These are phyloP conservation scores for Prionace glauca DNA, from an alignment of 2,797 vertebrate species.

Conservation along the genomic window DNA sequence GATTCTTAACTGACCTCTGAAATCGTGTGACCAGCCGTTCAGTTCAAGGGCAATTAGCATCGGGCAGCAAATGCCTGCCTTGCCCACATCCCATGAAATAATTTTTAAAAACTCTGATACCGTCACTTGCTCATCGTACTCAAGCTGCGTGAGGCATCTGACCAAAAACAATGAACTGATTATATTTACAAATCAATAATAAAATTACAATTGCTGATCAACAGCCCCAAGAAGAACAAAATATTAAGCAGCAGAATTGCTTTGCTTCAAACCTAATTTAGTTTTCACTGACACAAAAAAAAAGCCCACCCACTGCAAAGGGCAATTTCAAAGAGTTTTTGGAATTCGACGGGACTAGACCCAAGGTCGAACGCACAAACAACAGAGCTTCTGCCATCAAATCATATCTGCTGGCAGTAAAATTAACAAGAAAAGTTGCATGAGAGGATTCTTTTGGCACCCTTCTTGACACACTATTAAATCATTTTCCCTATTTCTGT, in stretches of 20 bases:
- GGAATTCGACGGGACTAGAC: background rate
- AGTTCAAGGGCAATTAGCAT: too few relatives aligned
- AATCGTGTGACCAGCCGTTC: too few relatives aligned
- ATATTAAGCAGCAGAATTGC: background rate
- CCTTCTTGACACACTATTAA: background rate
- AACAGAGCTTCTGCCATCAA: background rate
- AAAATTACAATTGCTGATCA: background rate
- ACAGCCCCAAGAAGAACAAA: background rate
- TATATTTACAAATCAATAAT: background rate
- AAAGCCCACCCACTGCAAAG: background rate
- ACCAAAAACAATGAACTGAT: background rate
- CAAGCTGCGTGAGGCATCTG: background rate
- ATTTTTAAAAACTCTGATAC: background rate
- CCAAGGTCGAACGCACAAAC: background rate
- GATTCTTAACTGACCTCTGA: too few relatives aligned
- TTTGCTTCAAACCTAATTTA: background rate
- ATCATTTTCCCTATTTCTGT: background rate
- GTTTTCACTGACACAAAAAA: background rate
- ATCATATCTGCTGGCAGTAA: background rate
- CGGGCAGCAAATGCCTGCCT: too few relatives aligned
- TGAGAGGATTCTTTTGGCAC: conserved; percentile 15
- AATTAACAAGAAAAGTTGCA: background rate
- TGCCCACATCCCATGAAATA: too few relatives aligned
- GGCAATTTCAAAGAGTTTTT: background rate
- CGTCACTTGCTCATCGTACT: background rate